These are phyloP conservation scores for Todiramphus chloris DNA, from an alignment of 2,113 vertebrate genomes.

Conservation along the genomic window DNA sequence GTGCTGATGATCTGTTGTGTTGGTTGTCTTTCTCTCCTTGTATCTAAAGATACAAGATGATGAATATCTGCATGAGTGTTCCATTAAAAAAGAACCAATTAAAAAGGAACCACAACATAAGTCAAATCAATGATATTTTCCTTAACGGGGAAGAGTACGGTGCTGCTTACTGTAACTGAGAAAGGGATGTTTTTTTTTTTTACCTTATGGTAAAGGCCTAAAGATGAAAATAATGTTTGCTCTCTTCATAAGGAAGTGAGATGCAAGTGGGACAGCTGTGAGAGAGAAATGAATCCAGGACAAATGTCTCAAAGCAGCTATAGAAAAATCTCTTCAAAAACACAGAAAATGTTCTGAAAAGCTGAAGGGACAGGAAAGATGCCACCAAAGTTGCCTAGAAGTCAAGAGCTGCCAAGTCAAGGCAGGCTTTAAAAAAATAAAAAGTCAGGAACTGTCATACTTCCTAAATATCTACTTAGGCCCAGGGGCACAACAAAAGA, in stretches of 20 bases:
- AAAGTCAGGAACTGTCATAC: conserved; percentile 34
- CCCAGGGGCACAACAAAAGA: conserved; percentile 49
- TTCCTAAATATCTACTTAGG: conserved; percentile 28
- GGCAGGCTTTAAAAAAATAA: neutral
- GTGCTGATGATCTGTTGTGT: neutral
- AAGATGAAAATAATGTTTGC: neutral
- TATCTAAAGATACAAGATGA: neutral
- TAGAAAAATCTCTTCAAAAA: neutral
- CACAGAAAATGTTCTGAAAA: neutral
- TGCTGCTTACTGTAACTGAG: neutral
- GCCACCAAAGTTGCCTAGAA: conserved; percentile 43
- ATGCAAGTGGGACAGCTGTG: neutral
- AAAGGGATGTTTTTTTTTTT: neutral
- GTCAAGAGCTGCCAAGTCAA: conserved; percentile 50
- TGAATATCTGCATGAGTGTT: neutral
- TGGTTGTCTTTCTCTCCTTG: neutral
- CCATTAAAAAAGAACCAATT: accelerated
- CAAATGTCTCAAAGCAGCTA: neutral
- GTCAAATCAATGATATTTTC: neutral
- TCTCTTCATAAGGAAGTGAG: neutral
- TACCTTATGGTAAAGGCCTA: neutral
- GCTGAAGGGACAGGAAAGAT: conserved; percentile 19
- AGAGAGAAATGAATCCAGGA: neutral
- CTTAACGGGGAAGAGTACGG: neutral
- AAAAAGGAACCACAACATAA: accelerated